These are phyloP conservation scores for Epicauta chinensis DNA, from an alignment of 1,140 invertebrate genomes.

Conservation along the genomic window DNA sequence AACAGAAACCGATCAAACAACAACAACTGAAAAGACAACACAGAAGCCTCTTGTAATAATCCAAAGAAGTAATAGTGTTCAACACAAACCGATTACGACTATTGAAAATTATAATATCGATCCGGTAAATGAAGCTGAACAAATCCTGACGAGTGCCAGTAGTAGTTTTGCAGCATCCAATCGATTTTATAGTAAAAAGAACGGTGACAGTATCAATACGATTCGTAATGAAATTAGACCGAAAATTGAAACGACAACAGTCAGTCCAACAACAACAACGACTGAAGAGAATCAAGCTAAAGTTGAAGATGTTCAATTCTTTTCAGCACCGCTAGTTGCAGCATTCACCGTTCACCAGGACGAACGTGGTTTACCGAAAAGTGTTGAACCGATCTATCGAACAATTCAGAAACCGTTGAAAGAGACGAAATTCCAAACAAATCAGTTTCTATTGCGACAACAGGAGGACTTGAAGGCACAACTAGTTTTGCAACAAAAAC, in stretches of 20 bases:
- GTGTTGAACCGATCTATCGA: constrained; percentile 62
- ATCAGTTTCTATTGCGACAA: constrained; percentile 27
- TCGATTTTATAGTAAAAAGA: constrained; percentile 1
- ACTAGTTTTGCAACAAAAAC: constrained; percentile 48
- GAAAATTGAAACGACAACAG: constrained; percentile 37
- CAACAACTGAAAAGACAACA: constrained; percentile 14
- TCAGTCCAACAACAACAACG: constrained; percentile 50
- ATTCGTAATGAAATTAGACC: background rate
- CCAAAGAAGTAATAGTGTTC: constrained; percentile 33
- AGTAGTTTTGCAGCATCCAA: constrained; percentile 22
- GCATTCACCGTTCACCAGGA: constrained; percentile 80
- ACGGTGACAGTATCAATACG: background rate
- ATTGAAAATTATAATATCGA: constrained; percentile 17
- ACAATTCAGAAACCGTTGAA: constrained; percentile 12
- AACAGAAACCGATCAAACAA: background rate
- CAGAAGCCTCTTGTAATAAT: constrained; percentile 27
- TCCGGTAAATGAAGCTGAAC: constrained; percentile 23
- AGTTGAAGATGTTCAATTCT: constrained; percentile 70
- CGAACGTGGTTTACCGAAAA: constrained; percentile 63
- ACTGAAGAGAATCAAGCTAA: constrained; percentile 58
- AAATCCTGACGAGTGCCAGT: constrained; percentile 30
- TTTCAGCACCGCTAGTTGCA: constrained; percentile 68
- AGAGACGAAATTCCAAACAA: constrained; percentile 17
- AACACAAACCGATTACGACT: constrained; percentile 27
- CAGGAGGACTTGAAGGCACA: constrained; percentile 47